Conservation (phyloP, 2,797 vertebrate genomes). For the Gambusia yucatana region DNA sequence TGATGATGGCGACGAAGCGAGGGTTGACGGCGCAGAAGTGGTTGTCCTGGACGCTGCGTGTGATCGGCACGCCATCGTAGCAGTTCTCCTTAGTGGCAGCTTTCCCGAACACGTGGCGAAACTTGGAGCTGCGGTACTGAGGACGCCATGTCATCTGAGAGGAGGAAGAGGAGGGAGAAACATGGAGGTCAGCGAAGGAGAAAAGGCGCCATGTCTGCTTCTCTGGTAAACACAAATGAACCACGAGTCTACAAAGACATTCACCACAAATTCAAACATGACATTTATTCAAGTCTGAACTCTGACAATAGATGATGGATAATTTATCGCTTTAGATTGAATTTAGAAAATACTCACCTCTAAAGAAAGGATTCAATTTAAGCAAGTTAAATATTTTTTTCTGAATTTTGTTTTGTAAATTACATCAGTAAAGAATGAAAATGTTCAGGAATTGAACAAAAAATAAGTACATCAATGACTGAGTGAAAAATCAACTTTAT, state of each 20-base stretch:
- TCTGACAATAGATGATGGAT: too few relatives aligned
- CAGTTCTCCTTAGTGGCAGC: conserved; percentile 90
- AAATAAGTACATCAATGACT: neutral
- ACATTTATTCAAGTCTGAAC: too few relatives aligned
- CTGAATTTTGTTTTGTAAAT: neutral
- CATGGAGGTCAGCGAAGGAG: conserved; percentile 46
- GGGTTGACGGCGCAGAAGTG: conserved; percentile 93
- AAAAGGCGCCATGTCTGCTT: conserved; percentile 8
- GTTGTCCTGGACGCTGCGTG: conserved; percentile 91
- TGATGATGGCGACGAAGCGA: conserved; percentile 91
- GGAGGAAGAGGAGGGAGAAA: neutral
- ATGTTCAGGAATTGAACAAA: neutral
- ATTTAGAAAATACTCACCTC: too few relatives aligned
- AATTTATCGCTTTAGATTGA: too few relatives aligned
- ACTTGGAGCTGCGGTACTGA: conserved; percentile 93
- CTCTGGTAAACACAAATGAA: too few relatives aligned
- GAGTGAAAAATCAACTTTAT: too few relatives aligned
- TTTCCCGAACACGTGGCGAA: conserved; percentile 93
- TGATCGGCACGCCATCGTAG: conserved; percentile 92
- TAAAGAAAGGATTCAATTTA: neutral
- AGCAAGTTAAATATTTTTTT: neutral
- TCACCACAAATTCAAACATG: neutral
- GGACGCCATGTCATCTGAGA: conserved; percentile 94
- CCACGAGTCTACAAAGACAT: neutral
- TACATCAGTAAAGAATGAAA: neutral